Conservation (phyloP, 2,113 vertebrate genomes). For the Nyctibius bracteatus region DNA sequence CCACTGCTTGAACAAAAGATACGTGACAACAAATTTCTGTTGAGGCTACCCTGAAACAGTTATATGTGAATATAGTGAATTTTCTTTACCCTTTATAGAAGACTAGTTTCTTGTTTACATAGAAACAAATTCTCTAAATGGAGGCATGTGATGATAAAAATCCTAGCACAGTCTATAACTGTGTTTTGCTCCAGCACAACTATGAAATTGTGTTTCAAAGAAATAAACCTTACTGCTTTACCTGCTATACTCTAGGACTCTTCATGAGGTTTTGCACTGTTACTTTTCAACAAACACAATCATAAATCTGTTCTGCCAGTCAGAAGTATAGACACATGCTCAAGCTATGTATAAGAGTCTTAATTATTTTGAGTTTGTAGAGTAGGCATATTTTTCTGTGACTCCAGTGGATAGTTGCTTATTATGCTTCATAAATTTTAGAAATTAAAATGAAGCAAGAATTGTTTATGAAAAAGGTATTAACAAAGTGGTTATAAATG, state of each 20-base stretch:
- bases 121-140: background rate
- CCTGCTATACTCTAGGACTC: background rate
- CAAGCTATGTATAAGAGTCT: background rate
- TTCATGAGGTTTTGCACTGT: background rate
- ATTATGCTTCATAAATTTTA: background rate
- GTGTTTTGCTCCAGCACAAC: background rate
- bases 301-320: background rate
- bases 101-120: background rate
- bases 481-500: background rate
- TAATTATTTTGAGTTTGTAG: background rate
- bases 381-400: background rate
- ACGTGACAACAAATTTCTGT: background rate
- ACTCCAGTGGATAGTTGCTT: background rate
- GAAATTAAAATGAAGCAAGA: background rate
- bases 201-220: background rate
- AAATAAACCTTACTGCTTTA: background rate
- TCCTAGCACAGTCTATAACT: background rate
- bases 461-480: background rate
- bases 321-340: background rate
- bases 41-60: background rate
- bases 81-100: background rate
- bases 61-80: background rate
- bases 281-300: background rate
- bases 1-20: background rate
- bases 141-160: background rate